Conservation (phyloP, 2,888 invertebrate genomes). For the Arenicola marina region DNA sequence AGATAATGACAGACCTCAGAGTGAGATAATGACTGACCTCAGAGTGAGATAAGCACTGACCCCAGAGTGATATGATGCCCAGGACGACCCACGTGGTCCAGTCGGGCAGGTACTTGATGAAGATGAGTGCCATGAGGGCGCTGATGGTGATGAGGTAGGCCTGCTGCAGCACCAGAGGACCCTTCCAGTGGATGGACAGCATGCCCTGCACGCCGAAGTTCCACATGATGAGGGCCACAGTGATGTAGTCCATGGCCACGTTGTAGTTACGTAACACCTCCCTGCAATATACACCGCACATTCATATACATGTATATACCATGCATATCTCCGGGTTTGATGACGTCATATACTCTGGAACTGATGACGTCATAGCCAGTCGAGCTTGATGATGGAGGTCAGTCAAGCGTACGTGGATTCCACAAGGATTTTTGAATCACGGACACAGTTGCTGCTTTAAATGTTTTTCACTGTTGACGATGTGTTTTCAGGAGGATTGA, state of each 20-base stretch:
- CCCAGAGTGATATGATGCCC: conserved; percentile 97
- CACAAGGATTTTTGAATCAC: too few species aligned
- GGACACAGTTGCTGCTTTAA: too few species aligned
- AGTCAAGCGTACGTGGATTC: too few species aligned
- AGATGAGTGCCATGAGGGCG: conserved; percentile 96
- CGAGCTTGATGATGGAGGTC: background rate
- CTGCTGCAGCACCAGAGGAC: conserved; percentile 85
- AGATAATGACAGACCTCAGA: too few species aligned
- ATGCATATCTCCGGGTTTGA: too few species aligned
- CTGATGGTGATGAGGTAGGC: conserved; percentile 97
- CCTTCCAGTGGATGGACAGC: conserved; percentile 99
- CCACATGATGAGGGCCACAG: conserved; percentile 87
- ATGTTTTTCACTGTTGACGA: too few species aligned
- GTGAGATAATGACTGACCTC: too few species aligned
- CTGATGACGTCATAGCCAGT: too few species aligned
- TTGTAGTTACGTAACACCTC: conserved; percentile 92
- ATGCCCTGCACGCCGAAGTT: conserved; percentile 96
- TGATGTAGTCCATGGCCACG: conserved; percentile 93
- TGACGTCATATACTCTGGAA: too few species aligned
- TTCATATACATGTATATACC: too few species aligned
- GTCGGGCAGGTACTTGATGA: conserved; percentile 98
- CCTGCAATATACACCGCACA: conserved; percentile 64
- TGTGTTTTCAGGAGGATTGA: too few species aligned
- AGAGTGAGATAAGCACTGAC: too few species aligned
- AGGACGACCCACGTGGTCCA: conserved; percentile 99